Base-by-base conservation (phyloP, 2,113 vertebrate species). In the Circaetus cinerascens region DNA sequence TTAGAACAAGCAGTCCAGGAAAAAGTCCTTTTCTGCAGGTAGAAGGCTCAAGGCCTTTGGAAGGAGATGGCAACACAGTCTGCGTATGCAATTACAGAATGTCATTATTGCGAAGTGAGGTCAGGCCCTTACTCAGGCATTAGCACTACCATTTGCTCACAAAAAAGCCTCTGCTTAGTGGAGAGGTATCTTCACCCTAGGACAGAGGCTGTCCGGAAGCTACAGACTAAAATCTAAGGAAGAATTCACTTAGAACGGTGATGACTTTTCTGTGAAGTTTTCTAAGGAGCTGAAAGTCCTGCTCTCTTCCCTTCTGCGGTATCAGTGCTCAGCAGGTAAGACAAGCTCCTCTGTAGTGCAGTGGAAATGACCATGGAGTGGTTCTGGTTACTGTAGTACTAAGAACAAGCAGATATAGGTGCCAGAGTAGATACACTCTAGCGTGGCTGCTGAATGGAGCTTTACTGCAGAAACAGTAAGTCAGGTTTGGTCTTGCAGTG, bases 71-170 rank as follows among this genome's bases (percentile, higher is more conserved):
- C 51, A 95, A 64, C 46, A 75, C 50, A 59, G 60, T 67, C 79
- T 81, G 68, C 3, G 1, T 91, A 84, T 84, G 92, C 68, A 91
- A 68, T 71, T 95, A 95, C 27, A 83, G 60, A 93, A 86, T 56
- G 43, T 51, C 68, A 86, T 86, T 88, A 93, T 4, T 87, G 56
- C 66, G 57, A 86, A 95, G 62, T 87, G 84, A 95, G 80, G 73
- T 97, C 93, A 96, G 86, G 82, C 38, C 40, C 86, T 84, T 81
- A 72, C 43, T 84, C 71, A 51, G 76, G 45, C 86, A 81, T 50
- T 72, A 90, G 69, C 53, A 63, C 76, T 87, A 68, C 41, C 32
- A 71, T 41, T 92, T 77, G 46, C 46, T 55, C 64, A 66, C 32
- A 74, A 41, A 63, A 86, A 50, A 30, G 32, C 41, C 76, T 89